These are phyloP conservation scores for Porites australiensis DNA, from an alignment of 64 coral and sea anemone species.

Conservation along the genomic window DNA sequence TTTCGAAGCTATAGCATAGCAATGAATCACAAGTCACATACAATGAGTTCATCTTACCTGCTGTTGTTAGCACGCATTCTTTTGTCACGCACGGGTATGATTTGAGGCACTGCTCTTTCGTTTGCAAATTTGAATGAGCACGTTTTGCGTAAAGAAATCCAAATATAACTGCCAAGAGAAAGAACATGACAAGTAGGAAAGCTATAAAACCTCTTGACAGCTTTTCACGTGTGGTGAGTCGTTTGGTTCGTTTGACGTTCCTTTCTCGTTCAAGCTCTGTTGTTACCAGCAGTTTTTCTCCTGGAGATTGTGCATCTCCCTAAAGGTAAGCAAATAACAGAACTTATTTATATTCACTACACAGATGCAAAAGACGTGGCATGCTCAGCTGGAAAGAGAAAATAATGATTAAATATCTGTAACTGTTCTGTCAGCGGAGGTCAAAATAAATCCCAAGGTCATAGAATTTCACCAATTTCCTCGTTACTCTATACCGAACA, in stretches of 20 bases:
- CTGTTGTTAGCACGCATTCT: conserved; percentile 8
- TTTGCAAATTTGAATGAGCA: neutral
- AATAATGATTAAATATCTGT: too few relatives aligned
- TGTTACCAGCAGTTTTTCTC: neutral
- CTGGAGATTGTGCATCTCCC: neutral
- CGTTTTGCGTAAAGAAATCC: conserved; percentile 7
- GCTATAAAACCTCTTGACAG: neutral
- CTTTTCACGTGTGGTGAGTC: conserved; percentile 12
- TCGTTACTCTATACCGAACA: too few relatives aligned
- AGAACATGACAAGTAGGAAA: conserved; percentile 4
- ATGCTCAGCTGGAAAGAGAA: too few relatives aligned
- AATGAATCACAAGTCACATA: too few relatives aligned
- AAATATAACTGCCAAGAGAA: conserved; percentile 21
- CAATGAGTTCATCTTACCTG: conserved; percentile 11
- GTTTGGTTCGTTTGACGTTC: neutral
- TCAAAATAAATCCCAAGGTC: too few relatives aligned
- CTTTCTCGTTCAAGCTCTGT: neutral
- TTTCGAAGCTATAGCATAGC: too few relatives aligned
- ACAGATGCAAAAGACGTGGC: too few relatives aligned
- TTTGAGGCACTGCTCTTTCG: neutral
- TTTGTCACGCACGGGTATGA: conserved; percentile 36
- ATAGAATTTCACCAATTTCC: too few relatives aligned
- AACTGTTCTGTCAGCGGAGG: too few relatives aligned
- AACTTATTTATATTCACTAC: neutral
- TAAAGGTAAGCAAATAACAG: neutral